Conservation (phyloP, 2,888 invertebrate genomes). For the Deilephila porcellus region DNA sequence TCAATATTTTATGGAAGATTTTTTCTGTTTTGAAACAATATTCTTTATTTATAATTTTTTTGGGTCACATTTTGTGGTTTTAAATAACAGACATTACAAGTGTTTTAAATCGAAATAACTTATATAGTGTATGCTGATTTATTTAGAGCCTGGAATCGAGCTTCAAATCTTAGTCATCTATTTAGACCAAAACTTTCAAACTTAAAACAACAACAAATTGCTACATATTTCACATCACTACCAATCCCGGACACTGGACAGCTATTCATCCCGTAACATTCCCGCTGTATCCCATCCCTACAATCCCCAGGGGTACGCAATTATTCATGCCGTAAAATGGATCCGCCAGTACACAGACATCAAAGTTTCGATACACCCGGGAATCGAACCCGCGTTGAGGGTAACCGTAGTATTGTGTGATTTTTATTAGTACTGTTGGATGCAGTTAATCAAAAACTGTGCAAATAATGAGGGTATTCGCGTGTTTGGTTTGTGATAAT, state of each 20-base stretch:
- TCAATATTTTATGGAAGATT: too few relatives aligned
- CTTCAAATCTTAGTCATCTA: too few relatives aligned
- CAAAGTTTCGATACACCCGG: constrained; percentile 55
- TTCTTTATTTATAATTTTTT: too few relatives aligned
- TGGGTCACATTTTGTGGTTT: too few relatives aligned
- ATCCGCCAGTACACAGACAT: constrained; percentile 56
- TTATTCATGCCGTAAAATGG: constrained; percentile 55
- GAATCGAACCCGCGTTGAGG: constrained; percentile 35
- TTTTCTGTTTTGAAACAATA: too few relatives aligned
- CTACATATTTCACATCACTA: not conserved
- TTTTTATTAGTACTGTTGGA: constrained; percentile 24
- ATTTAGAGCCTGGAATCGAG: too few relatives aligned
- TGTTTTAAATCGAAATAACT: not conserved
- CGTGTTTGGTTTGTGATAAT: not conserved
- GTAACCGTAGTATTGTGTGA: constrained; percentile 28
- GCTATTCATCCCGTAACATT: not conserved
- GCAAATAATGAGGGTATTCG: constrained; percentile 18
- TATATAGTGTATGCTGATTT: not conserved
- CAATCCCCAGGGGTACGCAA: constrained; percentile 56
- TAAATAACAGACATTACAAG: too few relatives aligned
- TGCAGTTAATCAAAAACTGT: constrained; percentile 14
- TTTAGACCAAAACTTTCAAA: too few relatives aligned
- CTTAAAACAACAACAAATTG: not conserved
- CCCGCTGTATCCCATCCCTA: constrained; percentile 39
- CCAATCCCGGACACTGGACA: not conserved